Conservation (phyloP, 2,888 invertebrate species). For the Escarpia spicata region DNA sequence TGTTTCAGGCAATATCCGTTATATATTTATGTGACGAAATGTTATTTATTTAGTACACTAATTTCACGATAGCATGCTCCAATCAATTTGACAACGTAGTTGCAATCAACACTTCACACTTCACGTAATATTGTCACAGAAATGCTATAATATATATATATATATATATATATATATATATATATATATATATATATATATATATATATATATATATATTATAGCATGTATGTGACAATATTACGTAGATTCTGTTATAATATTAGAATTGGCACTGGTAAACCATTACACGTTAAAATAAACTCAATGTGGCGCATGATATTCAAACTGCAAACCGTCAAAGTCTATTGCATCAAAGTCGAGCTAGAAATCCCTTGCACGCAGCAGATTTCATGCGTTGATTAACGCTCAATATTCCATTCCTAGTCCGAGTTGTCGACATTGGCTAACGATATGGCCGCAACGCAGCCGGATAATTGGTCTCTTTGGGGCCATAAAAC, state of each 20-base stretch:
- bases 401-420: conserved; percentile 7
- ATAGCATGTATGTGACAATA: background rate
- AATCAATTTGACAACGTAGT: background rate
- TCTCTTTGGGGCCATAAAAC: background rate
- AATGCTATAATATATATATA: background rate
- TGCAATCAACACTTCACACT: background rate
- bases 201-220: too few relatives aligned
- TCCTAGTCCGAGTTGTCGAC: background rate
- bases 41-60: background rate
- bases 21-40: background rate
- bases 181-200: too few relatives aligned
- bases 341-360: too few relatives aligned
- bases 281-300: too few relatives aligned
- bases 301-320: too few relatives aligned
- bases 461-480: background rate
- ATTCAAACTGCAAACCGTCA: too few relatives aligned
- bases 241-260: background rate
- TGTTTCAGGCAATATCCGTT: background rate
- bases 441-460: conserved; percentile 16
- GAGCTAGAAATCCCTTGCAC: background rate
- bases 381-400: background rate
- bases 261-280: background rate
- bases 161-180: too few relatives aligned
- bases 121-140: background rate
- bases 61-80: background rate